These are phyloP conservation scores for Orthosia gothica DNA, from an alignment of 2,888 invertebrate genomes.

Conservation along the genomic window DNA sequence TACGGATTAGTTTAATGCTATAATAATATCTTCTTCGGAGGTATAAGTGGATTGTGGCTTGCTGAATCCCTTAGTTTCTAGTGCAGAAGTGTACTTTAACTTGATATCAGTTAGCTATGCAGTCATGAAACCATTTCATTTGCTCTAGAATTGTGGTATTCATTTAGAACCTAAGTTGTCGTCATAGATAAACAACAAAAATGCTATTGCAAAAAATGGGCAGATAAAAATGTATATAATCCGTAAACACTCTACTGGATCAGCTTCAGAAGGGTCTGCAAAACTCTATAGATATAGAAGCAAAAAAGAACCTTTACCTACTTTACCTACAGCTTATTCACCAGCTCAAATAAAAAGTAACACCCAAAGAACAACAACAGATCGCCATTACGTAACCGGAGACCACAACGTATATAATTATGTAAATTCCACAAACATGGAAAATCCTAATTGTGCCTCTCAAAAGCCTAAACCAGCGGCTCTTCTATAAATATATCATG, in stretches of 20 bases:
- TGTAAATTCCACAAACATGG: conserved; percentile 30
- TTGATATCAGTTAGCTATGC: neutral
- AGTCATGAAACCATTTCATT: too few species aligned
- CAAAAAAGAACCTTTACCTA: neutral
- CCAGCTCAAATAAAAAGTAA: neutral
- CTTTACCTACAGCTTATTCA: neutral
- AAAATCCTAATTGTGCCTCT: conserved; percentile 31
- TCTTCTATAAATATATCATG: conserved; percentile 54
- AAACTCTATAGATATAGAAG: neutral
- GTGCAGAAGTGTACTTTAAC: neutral
- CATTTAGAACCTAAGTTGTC: too few species aligned
- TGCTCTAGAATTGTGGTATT: too few species aligned
- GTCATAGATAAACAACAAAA: neutral
- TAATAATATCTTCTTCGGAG: neutral
- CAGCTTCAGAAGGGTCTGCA: neutral
- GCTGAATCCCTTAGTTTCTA: neutral
- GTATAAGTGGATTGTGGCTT: conserved; percentile 3
- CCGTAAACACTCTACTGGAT: neutral
- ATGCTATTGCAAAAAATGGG: neutral
- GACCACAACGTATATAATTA: conserved; percentile 39
- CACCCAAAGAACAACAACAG: conserved; percentile 12
- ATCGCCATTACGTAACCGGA: conserved; percentile 3
- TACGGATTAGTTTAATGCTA: conserved; percentile 24
- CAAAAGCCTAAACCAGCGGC: conserved; percentile 46
- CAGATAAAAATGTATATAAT: neutral